Base-by-base conservation (phyloP, 2,797 vertebrate species). In the Chanos chanos region DNA sequence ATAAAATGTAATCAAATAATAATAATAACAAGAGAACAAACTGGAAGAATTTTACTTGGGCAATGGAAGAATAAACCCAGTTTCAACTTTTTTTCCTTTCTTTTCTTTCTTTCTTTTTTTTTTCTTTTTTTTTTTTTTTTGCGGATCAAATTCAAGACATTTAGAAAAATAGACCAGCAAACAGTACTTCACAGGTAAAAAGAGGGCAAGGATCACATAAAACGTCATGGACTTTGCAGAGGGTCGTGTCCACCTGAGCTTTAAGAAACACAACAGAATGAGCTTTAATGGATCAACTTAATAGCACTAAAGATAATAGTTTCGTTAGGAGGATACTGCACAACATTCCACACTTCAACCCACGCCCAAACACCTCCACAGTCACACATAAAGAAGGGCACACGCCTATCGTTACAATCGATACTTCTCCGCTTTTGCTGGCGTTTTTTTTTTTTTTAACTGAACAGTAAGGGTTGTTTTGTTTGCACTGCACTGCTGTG, bases 1-100 rank as follows among this genome's bases (percentile, higher is more conserved):
- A 72, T 74, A 72, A 80, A 80, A 72, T 66, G 33, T 62, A 71
- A 55, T 28, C 47, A 50, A 64, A 73, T 54, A 47, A 62, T 62
- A 66, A 30, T 62, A 74, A 64, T 66, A 68, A 89, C 63, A 71
- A 83, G 77, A 78, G 81, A 62, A 63, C 48, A 68, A 79, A 68
- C 55, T 66, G 68, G 74, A 72, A 73, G 54, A 66, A 49, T 63
- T 67, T 70, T 67, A 64, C 81, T 79, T 84, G 74, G 81, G 80
- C 80, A 83, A 79, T 82, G 74, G 80, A 82, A 80, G 83, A 84
- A 83, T 84, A 78, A 74, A 77, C 71, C 78, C 85, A 79, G 68
- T 86, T 78, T 84, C 79, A 89, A 84, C 86, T 43, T 43, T 43
- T 43, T 43, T 43, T 22, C 40, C 10, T 43, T 22, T 43, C 40